Conservation (phyloP, 2,113 vertebrate species). For the Pseudopodoces humilis region DNA sequence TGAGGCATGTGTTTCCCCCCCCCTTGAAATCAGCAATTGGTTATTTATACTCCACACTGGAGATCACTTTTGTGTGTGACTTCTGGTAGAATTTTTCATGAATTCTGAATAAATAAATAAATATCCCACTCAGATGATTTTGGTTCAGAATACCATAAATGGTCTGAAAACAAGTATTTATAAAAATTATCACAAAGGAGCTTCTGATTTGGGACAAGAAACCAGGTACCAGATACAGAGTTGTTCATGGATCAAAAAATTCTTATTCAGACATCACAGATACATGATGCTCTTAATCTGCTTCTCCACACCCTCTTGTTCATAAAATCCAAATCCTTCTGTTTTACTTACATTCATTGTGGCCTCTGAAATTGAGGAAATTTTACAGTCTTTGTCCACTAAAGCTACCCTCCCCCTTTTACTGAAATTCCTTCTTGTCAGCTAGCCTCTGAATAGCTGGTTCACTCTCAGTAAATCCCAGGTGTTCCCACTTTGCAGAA, state of each 20-base stretch:
- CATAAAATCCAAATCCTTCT: background rate
- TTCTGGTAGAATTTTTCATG: background rate
- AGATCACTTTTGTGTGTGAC: background rate
- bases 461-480: conserved; percentile 67
- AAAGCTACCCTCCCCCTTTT: background rate
- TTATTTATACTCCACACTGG: background rate
- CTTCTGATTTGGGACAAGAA: background rate
- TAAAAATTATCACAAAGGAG: background rate
- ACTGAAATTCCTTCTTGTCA: background rate
- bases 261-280: background rate
- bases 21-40: background rate
- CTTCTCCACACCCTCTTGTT: background rate
- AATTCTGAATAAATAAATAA: background rate
- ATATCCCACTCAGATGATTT: background rate
- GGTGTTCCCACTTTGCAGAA: conserved; percentile 41
- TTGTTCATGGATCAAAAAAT: background rate
- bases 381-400: background rate
- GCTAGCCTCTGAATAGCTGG: conserved; percentile 3
- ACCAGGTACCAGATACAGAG: background rate
- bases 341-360: background rate
- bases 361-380: background rate
- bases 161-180: background rate
- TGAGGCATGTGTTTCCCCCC: background rate
- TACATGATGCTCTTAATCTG: background rate
- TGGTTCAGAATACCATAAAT: background rate